Percentiles rank a stretch among this genome's conserved stretches.
Conservation (phyloP, 2,797 vertebrate genomes). For the Podarcis siculus region DNA sequence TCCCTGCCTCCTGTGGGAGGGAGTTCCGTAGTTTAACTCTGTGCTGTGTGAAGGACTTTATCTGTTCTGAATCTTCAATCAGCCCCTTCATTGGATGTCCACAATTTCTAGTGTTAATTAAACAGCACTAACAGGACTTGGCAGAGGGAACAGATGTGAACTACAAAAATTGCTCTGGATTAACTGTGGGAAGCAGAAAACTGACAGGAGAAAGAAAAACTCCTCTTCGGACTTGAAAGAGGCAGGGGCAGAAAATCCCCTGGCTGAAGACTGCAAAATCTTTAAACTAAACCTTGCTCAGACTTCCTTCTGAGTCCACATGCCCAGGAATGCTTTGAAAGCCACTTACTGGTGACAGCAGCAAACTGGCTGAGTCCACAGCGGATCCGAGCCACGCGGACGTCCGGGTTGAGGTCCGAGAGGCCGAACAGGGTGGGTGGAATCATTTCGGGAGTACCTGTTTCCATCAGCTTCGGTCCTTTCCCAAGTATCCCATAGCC, state of each 20-base stretch:
- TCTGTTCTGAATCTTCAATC: no score
- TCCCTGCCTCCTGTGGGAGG: no score
- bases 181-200: background rate
- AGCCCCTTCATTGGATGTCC: no score
- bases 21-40: no score
- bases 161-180: background rate
- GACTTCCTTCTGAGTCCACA: background rate
- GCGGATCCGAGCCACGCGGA: slow-evolving; percentile 79
- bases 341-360: slow-evolving; percentile 87
- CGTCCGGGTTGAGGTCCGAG: slow-evolving; percentile 82
- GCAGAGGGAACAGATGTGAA: background rate
- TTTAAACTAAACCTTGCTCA: background rate
- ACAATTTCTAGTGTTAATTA: background rate
- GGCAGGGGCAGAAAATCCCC: rapidly evolving
- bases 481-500: slow-evolving; percentile 98
- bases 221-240: background rate
- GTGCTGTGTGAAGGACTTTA: no score
- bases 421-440: slow-evolving; percentile 88
- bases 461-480: slow-evolving; percentile 89
- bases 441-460: slow-evolving; percentile 87
- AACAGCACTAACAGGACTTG: background rate
- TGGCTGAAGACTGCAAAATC: no score
- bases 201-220: no score
- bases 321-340: background rate
- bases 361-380: slow-evolving; percentile 95